phyloP scores from a whole-genome alignment of 2,888 invertebrate species.

The Mesochorus sp. region DNA sequence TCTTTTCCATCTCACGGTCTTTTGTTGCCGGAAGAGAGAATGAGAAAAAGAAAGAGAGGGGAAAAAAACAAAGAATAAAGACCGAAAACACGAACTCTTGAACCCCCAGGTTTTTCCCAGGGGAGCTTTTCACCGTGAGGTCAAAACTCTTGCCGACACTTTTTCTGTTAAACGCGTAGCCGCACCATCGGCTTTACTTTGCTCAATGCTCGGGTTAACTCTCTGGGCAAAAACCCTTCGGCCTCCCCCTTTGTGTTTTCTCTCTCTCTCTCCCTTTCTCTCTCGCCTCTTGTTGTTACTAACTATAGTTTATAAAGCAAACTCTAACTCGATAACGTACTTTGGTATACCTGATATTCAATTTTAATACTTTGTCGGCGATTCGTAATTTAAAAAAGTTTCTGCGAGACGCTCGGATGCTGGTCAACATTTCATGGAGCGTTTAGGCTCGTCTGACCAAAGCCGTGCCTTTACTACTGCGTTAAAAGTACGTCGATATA shows the following conservation, averaged over 20 bases:
- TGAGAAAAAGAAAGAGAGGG: too few species aligned
- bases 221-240: neutral
- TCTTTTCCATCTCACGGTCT: neutral
- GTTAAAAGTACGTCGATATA: too few species aligned
- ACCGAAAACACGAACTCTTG: conserved; percentile 37
- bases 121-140: conserved; percentile 5
- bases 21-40: too few species aligned
- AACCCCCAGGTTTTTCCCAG: too few species aligned
- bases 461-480: neutral
- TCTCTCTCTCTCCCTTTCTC: too few species aligned
- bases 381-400: neutral
- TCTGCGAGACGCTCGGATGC: neutral
- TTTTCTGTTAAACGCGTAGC: conserved; percentile 15
- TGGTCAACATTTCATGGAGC: conserved; percentile 22
- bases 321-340: conserved; percentile 38
- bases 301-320: conserved; percentile 41
- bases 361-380: conserved; percentile 39
- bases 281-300: conserved; percentile 41
- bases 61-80: neutral
- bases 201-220: conserved; percentile 17
- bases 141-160: neutral
- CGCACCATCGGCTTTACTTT: neutral
- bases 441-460: neutral
- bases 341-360: conserved; percentile 41
- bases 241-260: neutral